phyloP scores from a whole-genome alignment of 53 echinoderm and acorn worm species.

The Astropecten irregularis region DNA sequence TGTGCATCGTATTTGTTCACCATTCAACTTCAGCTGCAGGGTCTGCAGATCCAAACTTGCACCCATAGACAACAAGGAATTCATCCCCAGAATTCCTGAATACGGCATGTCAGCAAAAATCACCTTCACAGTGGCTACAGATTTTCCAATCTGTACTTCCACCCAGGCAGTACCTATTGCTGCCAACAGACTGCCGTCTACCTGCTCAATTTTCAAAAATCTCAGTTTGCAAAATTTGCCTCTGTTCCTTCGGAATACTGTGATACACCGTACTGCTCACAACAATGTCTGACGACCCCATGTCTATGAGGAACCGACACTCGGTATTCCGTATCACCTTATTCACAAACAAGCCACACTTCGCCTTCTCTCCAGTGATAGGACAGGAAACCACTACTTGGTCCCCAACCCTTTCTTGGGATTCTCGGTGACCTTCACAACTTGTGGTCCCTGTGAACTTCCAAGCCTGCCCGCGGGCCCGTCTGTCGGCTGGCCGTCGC shows the following conservation, averaged over 20 bases:
- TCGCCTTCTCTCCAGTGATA: background rate
- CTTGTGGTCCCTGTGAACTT: background rate
- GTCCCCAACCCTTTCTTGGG: constrained; percentile 26
- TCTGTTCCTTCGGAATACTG: constrained; percentile 17
- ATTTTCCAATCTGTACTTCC: constrained; percentile 40
- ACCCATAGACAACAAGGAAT: constrained; percentile 12
- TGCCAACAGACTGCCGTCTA: constrained; percentile 47
- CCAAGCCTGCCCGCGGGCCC: constrained; percentile 39
- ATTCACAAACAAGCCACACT: constrained; percentile 48
- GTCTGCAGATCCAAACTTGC: constrained; percentile 18
- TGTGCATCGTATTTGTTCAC: constrained; percentile 21
- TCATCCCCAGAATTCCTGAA: constrained; percentile 42
- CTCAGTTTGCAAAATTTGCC: constrained; percentile 15
- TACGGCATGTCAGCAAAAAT: constrained; percentile 61
- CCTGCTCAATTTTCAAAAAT: constrained; percentile 13
- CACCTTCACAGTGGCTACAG: constrained; percentile 12
- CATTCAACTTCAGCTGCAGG: constrained; percentile 13
- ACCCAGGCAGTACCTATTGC: constrained; percentile 44
- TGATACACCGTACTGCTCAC: constrained; percentile 44
- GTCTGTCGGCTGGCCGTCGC: constrained; percentile 6
- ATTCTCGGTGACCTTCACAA: background rate
- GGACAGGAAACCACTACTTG: background rate
- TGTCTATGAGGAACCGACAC: constrained; percentile 51
- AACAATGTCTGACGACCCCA: constrained; percentile 60
- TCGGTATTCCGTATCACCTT: constrained; percentile 20